Evolutionary conservation across 2,797 vertebrate genomes (phyloP).

Genomic region (Sebastes kiyomatsui): DNA sequence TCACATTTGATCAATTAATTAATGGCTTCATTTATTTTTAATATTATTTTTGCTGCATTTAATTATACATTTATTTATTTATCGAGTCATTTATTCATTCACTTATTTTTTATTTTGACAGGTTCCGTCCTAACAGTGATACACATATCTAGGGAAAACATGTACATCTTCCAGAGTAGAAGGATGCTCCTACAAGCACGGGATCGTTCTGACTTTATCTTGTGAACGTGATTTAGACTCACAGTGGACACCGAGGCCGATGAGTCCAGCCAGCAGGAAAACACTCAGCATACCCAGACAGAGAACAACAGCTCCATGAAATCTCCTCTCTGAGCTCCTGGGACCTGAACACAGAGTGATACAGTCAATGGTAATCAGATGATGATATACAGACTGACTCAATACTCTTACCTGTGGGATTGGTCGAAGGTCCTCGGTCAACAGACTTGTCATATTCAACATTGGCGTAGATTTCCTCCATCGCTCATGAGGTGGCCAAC

Average conservation of each 20-base stretch:
- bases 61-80: too few species aligned
- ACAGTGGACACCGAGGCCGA: slow-evolving; percentile 21
- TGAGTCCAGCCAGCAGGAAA: slow-evolving; percentile 25
- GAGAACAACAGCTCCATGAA: background rate
- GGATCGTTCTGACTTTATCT: background rate
- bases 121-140: too few species aligned
- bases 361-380: background rate
- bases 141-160: too few species aligned
- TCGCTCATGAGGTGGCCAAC: background rate
- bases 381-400: background rate
- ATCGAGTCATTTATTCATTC: too few species aligned
- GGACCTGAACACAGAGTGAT: background rate
- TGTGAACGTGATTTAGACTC: slow-evolving; percentile 21
- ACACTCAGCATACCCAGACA: slow-evolving; percentile 20
- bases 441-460: accelerated
- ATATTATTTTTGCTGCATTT: too few species aligned
- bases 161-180: too few species aligned
- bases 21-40: too few species aligned
- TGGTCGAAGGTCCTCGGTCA: accelerated
- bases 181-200: too few species aligned
- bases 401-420: slow-evolving; percentile 3
- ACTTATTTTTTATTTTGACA: too few species aligned
- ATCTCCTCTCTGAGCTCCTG: background rate
- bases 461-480: slow-evolving; percentile 5
- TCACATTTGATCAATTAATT: too few species aligned